A percentile compares a stretch with the other conserved stretches of the same genome.
These are phyloP conservation scores for Coelinius sp. DNA, from an alignment of 2,888 invertebrate species.

Conservation along the genomic window DNA sequence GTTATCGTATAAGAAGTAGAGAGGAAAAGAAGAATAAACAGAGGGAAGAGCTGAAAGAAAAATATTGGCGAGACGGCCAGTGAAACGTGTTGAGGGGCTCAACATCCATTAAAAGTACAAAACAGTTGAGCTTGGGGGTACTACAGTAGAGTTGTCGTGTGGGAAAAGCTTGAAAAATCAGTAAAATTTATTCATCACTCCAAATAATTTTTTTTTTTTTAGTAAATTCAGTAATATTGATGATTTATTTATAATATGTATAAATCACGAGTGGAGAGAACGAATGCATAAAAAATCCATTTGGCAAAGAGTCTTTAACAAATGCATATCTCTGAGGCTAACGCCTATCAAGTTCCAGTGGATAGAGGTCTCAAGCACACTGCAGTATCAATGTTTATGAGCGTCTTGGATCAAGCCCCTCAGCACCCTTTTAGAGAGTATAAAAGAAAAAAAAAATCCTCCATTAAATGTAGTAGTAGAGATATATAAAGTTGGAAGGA, in stretches of 20 bases:
- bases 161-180: neutral
- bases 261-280: neutral
- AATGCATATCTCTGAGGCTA: conserved; percentile 6
- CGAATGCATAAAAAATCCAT: neutral
- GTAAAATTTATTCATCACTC: neutral
- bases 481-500: neutral
- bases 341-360: neutral
- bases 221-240: too few relatives aligned
- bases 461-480: neutral
- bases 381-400: neutral
- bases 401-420: neutral
- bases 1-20: neutral
- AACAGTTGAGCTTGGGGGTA: neutral
- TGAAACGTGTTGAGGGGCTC: conserved; percentile 16
- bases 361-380: neutral
- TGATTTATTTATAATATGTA: neutral
- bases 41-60: conserved; percentile 13
- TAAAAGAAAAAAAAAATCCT: neutral
- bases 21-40: conserved; percentile 7
- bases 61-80: conserved; percentile 14
- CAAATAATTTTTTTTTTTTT: neutral
- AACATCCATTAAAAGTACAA: conserved; percentile 17
- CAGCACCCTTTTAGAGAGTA: neutral
- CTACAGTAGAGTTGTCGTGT: neutral
- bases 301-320: neutral